Evolutionary conservation across 2,888 invertebrate genomes (phyloP).

Genomic region (Acleris cristana): DNA sequence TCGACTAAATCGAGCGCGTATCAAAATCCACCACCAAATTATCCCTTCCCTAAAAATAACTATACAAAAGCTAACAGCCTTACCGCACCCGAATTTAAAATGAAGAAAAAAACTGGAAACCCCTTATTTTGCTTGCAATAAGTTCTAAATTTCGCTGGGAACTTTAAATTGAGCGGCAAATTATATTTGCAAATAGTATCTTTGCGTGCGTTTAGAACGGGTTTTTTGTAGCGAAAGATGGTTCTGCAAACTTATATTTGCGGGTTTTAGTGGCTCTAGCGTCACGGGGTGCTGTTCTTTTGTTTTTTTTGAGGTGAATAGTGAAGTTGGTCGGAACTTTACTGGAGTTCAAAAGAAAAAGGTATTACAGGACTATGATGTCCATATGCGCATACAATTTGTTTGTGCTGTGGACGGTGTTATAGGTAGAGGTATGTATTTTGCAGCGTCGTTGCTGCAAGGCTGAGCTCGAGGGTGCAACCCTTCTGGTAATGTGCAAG

Average conservation of each 20-base stretch:
- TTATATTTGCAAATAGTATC: slow-evolving; percentile 15
- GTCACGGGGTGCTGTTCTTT: slow-evolving; percentile 2
- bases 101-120: neutral
- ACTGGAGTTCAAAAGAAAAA: too few species aligned
- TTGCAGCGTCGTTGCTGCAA: slow-evolving; percentile 24
- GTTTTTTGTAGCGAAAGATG: slow-evolving; percentile 23
- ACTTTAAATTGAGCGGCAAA: slow-evolving; percentile 7
- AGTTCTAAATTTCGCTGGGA: slow-evolving; percentile 11
- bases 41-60: slow-evolving; percentile 22
- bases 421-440: neutral
- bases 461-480: slow-evolving; percentile 57
- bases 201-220: slow-evolving; percentile 17
- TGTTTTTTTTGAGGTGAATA: slow-evolving; percentile 1
- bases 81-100: slow-evolving; percentile 4
- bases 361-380: too few species aligned
- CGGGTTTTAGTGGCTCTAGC: slow-evolving; percentile 10
- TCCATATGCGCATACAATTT: too few species aligned
- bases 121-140: slow-evolving; percentile 1
- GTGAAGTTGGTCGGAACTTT: slow-evolving; percentile 4
- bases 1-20: slow-evolving; percentile 32
- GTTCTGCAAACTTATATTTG: slow-evolving; percentile 23
- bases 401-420: too few species aligned
- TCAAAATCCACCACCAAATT: slow-evolving; percentile 22
- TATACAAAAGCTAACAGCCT: slow-evolving; percentile 9
- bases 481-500: slow-evolving; percentile 50